Evolutionary conservation across 1,140 invertebrate species (phyloP).

Genomic region (Trachymyrmex cornetzi): DNA sequence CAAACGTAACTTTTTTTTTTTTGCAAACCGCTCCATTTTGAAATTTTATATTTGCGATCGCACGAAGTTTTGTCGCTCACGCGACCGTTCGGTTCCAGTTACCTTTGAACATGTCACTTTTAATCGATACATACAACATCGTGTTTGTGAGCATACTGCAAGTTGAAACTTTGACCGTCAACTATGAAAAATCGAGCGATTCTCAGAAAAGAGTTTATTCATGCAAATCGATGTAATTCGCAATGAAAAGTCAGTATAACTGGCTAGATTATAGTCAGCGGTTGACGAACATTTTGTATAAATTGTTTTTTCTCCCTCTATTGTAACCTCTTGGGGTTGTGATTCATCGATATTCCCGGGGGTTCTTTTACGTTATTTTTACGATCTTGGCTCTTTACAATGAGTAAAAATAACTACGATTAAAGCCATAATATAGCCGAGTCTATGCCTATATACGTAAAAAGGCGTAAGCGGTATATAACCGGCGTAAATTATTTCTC

Average conservation of each 20-base stretch:
- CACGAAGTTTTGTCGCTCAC: neutral
- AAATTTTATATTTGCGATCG: slow-evolving; percentile 26
- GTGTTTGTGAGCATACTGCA: neutral
- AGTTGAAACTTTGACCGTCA: slow-evolving; percentile 37
- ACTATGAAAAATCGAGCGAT: slow-evolving; percentile 37
- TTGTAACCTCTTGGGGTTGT: neutral
- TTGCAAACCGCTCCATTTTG: slow-evolving; percentile 17
- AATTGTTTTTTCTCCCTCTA: neutral
- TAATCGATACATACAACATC: slow-evolving; percentile 37
- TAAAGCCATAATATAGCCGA: slow-evolving; percentile 61
- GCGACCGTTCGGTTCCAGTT: neutral
- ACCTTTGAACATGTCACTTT: slow-evolving; percentile 21
- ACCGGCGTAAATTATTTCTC: slow-evolving; percentile 80
- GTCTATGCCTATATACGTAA: slow-evolving; percentile 48
- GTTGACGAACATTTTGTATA: neutral
- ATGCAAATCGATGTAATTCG: slow-evolving; percentile 39
- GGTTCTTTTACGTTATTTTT: slow-evolving; percentile 21
- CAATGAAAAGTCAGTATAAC: neutral
- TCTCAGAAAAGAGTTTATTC: neutral
- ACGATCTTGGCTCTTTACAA: slow-evolving; percentile 13
- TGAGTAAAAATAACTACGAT: slow-evolving; percentile 37
- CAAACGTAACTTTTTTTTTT: slow-evolving; percentile 4
- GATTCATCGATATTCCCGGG: slow-evolving; percentile 26
- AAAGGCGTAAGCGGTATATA: slow-evolving; percentile 71
- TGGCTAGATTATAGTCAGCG: neutral